Base-by-base conservation (phyloP, 2,888 invertebrate species). In the Venusia cambrica region DNA sequence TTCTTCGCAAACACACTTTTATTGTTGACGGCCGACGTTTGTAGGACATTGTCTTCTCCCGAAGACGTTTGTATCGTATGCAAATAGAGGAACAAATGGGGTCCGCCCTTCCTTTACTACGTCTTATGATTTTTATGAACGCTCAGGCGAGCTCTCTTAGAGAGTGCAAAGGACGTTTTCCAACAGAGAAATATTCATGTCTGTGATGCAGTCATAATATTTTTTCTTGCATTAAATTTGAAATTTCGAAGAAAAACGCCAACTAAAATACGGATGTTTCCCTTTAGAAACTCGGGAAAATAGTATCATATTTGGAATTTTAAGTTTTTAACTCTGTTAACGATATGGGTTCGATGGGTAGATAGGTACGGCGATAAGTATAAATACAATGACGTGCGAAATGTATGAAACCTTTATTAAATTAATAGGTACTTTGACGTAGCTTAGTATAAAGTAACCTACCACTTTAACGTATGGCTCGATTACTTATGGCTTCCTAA, bases 1-100 rank as follows among this genome's bases (percentile, higher is more conserved):
- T 85, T 87, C 87, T 84, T 83, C 71, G 83, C 85, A 85, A 87
- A 85, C 78, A 85, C 76, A 78, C 73, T 84, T 85, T 87, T 87
- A 87, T 79, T 81, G 80, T 72, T 70, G 63, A 57, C 70, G 61
- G 58, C 72, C 76, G 62, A 66, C 73, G 77, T 78, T 74, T 74
- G 72, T 65, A 69, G 72, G 72, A 73, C 73, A 61, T 59, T 73
- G 75, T 76, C 74, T 73, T 72, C 70, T 53, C 57, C 59, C 64
- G 51, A 54, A 63, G 73, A 57, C 64, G 73, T 70, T 76, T 80
- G 77, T 78, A 77, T 81, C 74, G 73, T 71, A 84, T 81, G 85
- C 81, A 84, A 85, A 85, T 80, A 84, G 66, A 69, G 57, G 66
- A 70, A 69, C 67, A 69, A 80, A 81, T 74, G 67, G 75, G 70